phyloP scores from a whole-genome alignment of 2,888 invertebrate genomes.

The Phorcus lineatus region DNA sequence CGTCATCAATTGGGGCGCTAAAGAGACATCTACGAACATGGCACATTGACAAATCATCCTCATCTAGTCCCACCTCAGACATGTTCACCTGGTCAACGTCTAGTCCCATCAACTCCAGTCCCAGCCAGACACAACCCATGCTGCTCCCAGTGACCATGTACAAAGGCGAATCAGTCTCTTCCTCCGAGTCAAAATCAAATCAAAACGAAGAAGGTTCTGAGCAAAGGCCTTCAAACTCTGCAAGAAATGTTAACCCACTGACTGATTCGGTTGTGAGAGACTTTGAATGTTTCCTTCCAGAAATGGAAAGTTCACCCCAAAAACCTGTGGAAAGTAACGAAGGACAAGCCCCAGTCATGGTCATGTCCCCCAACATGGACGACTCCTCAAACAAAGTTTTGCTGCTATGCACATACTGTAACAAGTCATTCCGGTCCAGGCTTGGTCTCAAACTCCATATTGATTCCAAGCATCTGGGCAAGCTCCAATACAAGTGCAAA shows the following conservation, averaged over 20 bases:
- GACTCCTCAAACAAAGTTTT: not conserved
- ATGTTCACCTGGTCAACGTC: not conserved
- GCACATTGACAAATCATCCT: not conserved
- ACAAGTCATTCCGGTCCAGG: not conserved
- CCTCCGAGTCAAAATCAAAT: not conserved
- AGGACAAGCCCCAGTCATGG: not conserved
- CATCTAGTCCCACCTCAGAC: not conserved
- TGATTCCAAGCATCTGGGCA: not conserved
- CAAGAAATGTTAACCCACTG: not conserved
- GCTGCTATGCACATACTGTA: not conserved
- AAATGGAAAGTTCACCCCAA: not conserved
- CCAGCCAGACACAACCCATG: not conserved
- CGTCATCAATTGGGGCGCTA: not conserved
- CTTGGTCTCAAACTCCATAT: not conserved
- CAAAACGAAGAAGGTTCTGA: not conserved
- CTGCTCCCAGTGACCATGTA: not conserved
- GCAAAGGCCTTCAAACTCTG: not conserved
- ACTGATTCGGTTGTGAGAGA: not conserved
- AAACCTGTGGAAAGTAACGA: not conserved
- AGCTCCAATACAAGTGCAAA: conserved; percentile 4
- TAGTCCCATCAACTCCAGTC: not conserved
- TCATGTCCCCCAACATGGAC: not conserved
- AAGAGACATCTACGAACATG: not conserved
- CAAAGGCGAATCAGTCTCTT: not conserved
- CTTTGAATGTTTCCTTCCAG: not conserved